Percentiles rank a stretch among this genome's conserved stretches.
phyloP scores from a whole-genome alignment of 2,888 invertebrate species.

The Orgyia antiqua region DNA sequence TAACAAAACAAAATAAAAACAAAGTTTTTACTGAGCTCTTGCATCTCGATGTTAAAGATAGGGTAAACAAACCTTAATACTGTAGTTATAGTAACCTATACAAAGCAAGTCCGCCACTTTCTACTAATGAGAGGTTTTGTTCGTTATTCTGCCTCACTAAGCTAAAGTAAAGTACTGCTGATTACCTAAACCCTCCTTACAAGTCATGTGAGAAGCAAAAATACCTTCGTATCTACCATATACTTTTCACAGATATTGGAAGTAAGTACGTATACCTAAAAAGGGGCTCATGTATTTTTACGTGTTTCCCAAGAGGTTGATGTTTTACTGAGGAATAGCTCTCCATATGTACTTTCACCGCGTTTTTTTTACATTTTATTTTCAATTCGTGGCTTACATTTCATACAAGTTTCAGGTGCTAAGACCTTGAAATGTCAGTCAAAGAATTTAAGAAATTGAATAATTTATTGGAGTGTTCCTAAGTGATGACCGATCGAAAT shows the following conservation, averaged over 20 bases:
- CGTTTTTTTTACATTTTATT: conserved; percentile 4
- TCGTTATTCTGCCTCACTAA: conserved; percentile 3
- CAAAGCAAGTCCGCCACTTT: conserved; percentile 5
- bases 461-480: too few relatives aligned
- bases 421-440: conserved; percentile 12
- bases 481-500: too few relatives aligned
- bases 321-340: conserved; percentile 19
- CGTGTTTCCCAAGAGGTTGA: conserved; percentile 20
- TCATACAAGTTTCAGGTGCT: conserved; percentile 5
- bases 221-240: conserved; percentile 15
- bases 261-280: conserved; percentile 18
- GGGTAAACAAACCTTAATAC: background rate
- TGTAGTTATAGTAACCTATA: conserved; percentile 2
- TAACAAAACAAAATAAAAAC: too few relatives aligned
- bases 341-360: conserved; percentile 11
- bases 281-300: conserved; percentile 21
- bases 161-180: conserved; percentile 6
- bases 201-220: conserved; percentile 9
- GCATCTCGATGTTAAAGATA: too few relatives aligned
- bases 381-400: conserved; percentile 15
- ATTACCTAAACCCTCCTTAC: conserved; percentile 5
- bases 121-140: conserved; percentile 10
- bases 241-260: conserved; percentile 21
- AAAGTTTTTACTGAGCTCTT: too few relatives aligned
- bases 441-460: too few relatives aligned